Evolutionary conservation across 2,888 invertebrate genomes (phyloP).

Genomic region (Villa cingulata): DNA sequence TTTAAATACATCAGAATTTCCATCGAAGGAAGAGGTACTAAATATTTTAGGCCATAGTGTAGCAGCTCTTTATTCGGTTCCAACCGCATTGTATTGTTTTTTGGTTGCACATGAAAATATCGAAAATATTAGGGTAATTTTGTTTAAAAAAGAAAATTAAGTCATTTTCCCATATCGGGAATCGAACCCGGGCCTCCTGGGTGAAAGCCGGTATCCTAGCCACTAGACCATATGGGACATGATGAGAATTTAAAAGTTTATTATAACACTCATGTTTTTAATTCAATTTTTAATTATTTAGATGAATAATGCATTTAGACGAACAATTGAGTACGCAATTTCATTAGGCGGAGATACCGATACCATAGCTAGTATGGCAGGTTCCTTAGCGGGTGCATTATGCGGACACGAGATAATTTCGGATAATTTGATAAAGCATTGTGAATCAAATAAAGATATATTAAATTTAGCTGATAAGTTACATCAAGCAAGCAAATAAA

Average conservation of each 20-base stretch:
- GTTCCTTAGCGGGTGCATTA: conserved; percentile 53
- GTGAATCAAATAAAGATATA: conserved; percentile 44
- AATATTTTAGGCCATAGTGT: conserved; percentile 45
- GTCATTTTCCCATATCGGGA: conserved; percentile 67
- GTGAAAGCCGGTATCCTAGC: conserved; percentile 38
- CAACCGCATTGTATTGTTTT: conserved; percentile 58
- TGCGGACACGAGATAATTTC: conserved; percentile 45
- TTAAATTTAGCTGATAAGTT: conserved; percentile 41
- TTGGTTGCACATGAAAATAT: conserved; percentile 42
- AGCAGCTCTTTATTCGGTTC: conserved; percentile 53
- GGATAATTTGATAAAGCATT: conserved; percentile 40
- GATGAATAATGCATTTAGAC: conserved; percentile 45
- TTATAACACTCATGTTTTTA: background rate
- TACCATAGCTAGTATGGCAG: conserved; percentile 63
- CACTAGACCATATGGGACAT: conserved; percentile 37
- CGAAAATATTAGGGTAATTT: conserved; percentile 36
- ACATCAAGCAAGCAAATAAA: conserved; percentile 6
- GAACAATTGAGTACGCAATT: conserved; percentile 55
- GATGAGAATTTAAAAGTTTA: background rate
- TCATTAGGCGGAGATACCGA: conserved; percentile 64
- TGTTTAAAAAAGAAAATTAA: conserved; percentile 7
- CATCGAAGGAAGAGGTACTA: conserved; percentile 39
- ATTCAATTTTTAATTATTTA: conserved; percentile 26
- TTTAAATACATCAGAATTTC: conserved; percentile 33
- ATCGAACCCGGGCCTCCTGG: conserved; percentile 66